These are phyloP conservation scores for Seriola aureovittata DNA, from an alignment of 2,113 vertebrate species.

Conservation along the genomic window DNA sequence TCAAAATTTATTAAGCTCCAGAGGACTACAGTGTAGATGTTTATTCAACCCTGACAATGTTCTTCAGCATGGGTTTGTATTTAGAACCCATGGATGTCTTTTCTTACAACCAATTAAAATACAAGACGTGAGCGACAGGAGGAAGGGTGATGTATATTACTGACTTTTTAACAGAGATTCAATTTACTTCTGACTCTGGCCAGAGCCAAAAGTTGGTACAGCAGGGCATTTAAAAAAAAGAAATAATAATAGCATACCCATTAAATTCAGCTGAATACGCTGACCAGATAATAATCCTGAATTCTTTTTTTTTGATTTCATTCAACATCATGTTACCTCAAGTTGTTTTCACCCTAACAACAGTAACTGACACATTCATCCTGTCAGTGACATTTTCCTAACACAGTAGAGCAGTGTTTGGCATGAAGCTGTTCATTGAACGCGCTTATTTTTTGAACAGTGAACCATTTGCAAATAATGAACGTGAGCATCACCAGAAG, in stretches of 20 bases:
- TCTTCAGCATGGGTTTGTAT: not conserved
- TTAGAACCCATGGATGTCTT: not conserved
- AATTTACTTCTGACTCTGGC: not conserved
- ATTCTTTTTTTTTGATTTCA: not conserved
- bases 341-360: not conserved
- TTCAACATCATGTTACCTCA: not conserved
- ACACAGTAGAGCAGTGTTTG: not conserved
- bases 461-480: too few relatives aligned
- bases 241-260: not conserved
- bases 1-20: conserved; percentile 18
- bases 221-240: not conserved
- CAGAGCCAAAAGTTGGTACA: not conserved
- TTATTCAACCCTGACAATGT: conserved; percentile 16
- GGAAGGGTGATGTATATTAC: not conserved
- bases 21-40: conserved; percentile 4
- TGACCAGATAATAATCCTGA: not conserved
- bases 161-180: not conserved
- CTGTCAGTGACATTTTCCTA: not conserved
- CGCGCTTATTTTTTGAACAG: too few relatives aligned
- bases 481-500: too few relatives aligned
- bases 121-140: not conserved
- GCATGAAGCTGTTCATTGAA: not conserved
- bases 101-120: not conserved
- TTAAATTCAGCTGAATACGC: not conserved
- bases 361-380: not conserved